Evolutionary conservation across 1,140 invertebrate genomes (phyloP).

Genomic region (Cecropterus lyciades): DNA sequence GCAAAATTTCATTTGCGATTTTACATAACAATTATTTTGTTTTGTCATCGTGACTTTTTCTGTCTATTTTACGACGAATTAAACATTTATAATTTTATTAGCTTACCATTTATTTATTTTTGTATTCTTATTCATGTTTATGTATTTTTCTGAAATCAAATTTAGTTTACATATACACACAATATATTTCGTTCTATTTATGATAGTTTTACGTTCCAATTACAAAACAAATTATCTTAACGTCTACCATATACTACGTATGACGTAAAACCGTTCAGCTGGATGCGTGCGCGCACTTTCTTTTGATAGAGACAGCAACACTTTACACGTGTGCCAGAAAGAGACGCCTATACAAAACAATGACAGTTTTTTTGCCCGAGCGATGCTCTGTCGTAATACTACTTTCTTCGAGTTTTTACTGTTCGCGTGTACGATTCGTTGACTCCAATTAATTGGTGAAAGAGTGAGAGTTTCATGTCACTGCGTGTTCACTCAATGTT

Average conservation of each 20-base stretch:
- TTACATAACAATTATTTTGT: too few species aligned
- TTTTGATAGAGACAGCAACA: conserved; percentile 60
- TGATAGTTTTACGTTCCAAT: not conserved
- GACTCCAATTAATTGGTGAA: conserved; percentile 70
- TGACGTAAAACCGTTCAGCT: conserved; percentile 67
- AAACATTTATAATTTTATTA: too few species aligned
- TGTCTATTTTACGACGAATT: too few species aligned
- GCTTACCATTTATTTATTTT: too few species aligned
- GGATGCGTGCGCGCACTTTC: conserved; percentile 66
- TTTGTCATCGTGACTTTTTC: too few species aligned
- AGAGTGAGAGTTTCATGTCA: conserved; percentile 67
- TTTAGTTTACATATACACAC: too few species aligned
- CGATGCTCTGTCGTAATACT: conserved; percentile 61
- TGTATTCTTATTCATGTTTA: too few species aligned
- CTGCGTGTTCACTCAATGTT: conserved; percentile 17
- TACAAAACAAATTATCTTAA: conserved; percentile 24
- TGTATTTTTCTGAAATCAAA: too few species aligned
- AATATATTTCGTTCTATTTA: too few species aligned
- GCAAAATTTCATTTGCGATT: too few species aligned
- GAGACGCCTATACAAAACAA: conserved; percentile 63
- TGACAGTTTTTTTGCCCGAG: conserved; percentile 55
- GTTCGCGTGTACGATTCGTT: conserved; percentile 61
- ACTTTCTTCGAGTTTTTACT: conserved; percentile 72
- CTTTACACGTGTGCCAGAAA: conserved; percentile 37
- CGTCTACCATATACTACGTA: conserved; percentile 50